Evolutionary conservation across 2,113 vertebrate genomes (phyloP), one percentile per base, ranked within the genome.

Genomic region (Mobula birostris): DNA sequence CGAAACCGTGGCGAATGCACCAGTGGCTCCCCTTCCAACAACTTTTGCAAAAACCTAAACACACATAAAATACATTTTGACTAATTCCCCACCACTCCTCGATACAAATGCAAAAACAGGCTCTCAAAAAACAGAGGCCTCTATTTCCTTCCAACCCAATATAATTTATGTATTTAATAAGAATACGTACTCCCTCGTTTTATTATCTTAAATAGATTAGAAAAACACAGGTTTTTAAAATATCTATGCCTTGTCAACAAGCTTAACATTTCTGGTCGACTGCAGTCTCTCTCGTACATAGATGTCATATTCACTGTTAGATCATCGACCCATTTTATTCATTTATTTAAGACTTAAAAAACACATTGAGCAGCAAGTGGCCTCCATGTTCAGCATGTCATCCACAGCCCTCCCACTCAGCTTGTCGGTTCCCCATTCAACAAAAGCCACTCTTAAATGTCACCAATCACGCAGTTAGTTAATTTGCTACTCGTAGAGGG

Each of bases 351-450:
- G 21, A 79, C 7, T 9, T n/a, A 63, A n/a, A n/a, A 90, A 88
- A 66, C 14, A 15, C 61, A 66, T 36, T 66, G 61, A 88, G 61
- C 1, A 68, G n/a, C 61, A 90, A 90, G 95, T 63, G 94, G 95
- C 93, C 94, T 40, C 63, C 32, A 72, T 94, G 77, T 94, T 90
- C 58, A 94, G 93, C 92, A 95, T 94, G 82, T 94, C 94, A 95
- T 94, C 95, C 95, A 63, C 95, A 94, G 83, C 94, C 95, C 95
- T 48, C 93, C 68, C 19, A n/a, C 93, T 68, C 95, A 95, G 94
- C 94, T 93, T 70, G 68, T 70, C 17, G 94, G 94, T 95, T 95
- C 95, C 82, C 27, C 83, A 88, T 61, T 61, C 83, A 87, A 61
- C 56, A 82, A 88, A 88, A 11, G 56, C 83, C 29, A 17, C 27